Evolutionary conservation across 2,888 invertebrate genomes (phyloP).

Genomic region (Dinocampus coccinellae): DNA sequence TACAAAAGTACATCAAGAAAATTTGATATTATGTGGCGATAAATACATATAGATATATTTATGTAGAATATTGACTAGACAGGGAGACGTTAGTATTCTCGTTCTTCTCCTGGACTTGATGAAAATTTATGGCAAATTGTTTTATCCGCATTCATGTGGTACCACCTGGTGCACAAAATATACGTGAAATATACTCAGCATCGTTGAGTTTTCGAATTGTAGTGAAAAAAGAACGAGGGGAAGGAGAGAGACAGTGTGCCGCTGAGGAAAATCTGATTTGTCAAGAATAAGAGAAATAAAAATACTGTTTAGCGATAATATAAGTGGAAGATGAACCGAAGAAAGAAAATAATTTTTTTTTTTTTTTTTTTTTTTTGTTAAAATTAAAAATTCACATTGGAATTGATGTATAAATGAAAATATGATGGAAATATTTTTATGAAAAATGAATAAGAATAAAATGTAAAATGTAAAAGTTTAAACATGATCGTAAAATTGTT

Average conservation of each 20-base stretch:
- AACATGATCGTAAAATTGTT: too few species aligned
- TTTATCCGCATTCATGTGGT: constrained; percentile 58
- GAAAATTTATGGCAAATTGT: constrained; percentile 66
- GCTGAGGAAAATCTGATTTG: constrained; percentile 43
- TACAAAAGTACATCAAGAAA: neutral
- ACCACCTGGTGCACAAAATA: constrained; percentile 60
- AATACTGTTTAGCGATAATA: neutral
- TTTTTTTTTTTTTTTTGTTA: too few species aligned
- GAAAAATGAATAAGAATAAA: too few species aligned
- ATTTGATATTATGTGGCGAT: too few species aligned
- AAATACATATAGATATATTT: too few species aligned
- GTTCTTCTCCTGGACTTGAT: constrained; percentile 14
- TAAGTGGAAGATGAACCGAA: constrained; percentile 7
- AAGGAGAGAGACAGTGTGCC: too few species aligned
- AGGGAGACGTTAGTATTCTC: neutral
- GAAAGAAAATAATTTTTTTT: too few species aligned
- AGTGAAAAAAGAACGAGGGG: too few species aligned
- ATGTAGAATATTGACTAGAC: constrained; percentile 3
- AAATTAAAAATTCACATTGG: too few species aligned
- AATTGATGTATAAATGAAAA: too few species aligned
- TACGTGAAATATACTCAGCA: constrained; percentile 33
- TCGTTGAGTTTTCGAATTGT: constrained; percentile 21
- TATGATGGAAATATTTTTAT: too few species aligned
- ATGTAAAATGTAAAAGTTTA: too few species aligned
- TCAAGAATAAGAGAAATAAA: constrained; percentile 25